Conservation (phyloP, 2,888 invertebrate genomes). For the Drosophila anceps region DNA sequence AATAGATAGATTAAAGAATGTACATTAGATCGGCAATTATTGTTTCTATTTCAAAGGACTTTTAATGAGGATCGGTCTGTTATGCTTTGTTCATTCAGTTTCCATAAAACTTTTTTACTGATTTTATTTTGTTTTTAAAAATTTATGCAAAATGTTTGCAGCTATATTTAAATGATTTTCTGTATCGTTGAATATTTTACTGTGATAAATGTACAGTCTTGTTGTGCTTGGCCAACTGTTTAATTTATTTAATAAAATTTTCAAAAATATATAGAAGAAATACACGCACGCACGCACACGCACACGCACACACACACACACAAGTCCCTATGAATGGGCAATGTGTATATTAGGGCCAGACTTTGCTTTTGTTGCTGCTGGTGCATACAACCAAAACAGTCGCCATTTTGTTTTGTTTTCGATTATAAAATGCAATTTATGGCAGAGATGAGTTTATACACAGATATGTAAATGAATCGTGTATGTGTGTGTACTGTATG, state of each 20-base stretch:
- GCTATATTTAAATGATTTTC: not conserved
- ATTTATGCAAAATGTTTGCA: no score
- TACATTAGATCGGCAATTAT: no score
- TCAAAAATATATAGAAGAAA: not conserved
- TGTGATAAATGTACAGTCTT: not conserved
- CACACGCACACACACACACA: not conserved
- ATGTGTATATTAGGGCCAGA: conserved; percentile 1
- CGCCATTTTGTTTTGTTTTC: conserved; percentile 35
- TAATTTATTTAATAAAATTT: conserved; percentile 5
- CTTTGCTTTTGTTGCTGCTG: not conserved
- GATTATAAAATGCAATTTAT: conserved; percentile 39
- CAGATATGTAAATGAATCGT: not conserved
- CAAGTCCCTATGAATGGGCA: not conserved
- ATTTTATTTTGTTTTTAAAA: not conserved
- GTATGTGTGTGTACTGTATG: not conserved
- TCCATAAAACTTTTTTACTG: not conserved
- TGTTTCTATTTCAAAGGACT: not conserved
- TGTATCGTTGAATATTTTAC: not conserved
- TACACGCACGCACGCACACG: not conserved
- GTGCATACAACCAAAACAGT: conserved; percentile 6
- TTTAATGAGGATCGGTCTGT: not conserved
- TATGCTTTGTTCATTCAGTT: not conserved
- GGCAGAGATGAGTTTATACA: conserved; percentile 24
- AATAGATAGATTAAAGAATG: no score
- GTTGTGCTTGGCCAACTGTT: not conserved